Evolutionary conservation across 1,140 invertebrate species (phyloP), one percentile per base, ranked within the genome.

Genomic region (Listronotus bonariensis): DNA sequence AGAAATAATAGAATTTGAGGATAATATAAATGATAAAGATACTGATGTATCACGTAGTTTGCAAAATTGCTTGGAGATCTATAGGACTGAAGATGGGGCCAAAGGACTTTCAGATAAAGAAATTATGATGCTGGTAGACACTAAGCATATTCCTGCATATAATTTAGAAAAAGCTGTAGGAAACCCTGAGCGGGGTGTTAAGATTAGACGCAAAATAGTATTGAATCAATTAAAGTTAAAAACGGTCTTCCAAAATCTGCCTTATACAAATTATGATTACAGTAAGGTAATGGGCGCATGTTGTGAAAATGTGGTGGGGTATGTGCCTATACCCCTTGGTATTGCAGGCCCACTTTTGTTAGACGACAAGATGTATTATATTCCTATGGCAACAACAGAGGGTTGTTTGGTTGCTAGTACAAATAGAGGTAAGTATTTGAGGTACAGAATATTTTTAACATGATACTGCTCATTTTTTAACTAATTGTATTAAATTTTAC

Each of bases 321-420:
- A 96, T 79, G 86, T 98, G 42, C 96, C 96, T 11, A 85, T 99
- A 3, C 97, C 97, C 0, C 56, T 74, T 41, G 97, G 97, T 7
- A 87, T 96, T 65, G 96, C 92, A 10, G 97, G 97, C 10, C 97
- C 97, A 1, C 79, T 99, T 3, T 73, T 89, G 0, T 77, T 99
- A 0, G 92, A 99, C 79, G 92, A 89, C 0, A 84, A 90, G 63
- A 69, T 84, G 6, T 89, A 92, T 71, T 87, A 92, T 78, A 87
- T 99, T 46, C 97, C 97, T 14, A 94, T 99, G 93, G 96, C 97
- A 7, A 99, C 97, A 0, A 99, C 97, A 0, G 97, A 99, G 80
- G 97, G 97, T 0, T 97, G 95, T 65, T 79, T 99, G 12, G 92
- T 99, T 0, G 97, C 97, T 0, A 96, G 93, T 20, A 97, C 95